phyloP scores from a whole-genome alignment of 1,140 invertebrate species.

The Zaprionus lachaisei region DNA sequence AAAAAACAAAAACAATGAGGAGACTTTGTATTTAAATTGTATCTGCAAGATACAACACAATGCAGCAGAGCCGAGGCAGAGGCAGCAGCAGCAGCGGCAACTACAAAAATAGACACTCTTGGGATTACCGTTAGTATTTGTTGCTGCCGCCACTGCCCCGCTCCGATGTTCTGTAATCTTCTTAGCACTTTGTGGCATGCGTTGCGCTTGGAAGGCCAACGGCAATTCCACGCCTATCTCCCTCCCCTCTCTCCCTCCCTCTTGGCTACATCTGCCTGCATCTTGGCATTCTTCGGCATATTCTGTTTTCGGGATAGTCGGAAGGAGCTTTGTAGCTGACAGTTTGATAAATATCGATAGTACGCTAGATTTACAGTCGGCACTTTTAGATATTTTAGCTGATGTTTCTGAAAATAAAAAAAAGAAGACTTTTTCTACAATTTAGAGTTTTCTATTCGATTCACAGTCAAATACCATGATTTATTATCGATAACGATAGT shows the following conservation, averaged over 20 bases:
- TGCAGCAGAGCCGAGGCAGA: slow-evolving; percentile 26
- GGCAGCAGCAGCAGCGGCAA: slow-evolving; percentile 13
- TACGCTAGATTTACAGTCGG: slow-evolving; percentile 1
- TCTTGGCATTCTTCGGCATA: slow-evolving; percentile 5
- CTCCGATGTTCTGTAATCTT: slow-evolving; percentile 13
- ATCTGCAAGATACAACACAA: slow-evolving; percentile 54
- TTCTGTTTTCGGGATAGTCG: slow-evolving; percentile 3
- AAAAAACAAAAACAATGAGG: slow-evolving; percentile 62
- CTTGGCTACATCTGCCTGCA: neutral
- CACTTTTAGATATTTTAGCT: neutral
- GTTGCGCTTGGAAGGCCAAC: slow-evolving; percentile 71
- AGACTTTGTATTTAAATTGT: slow-evolving; percentile 80
- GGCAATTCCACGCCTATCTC: slow-evolving; percentile 48
- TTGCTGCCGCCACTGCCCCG: slow-evolving; percentile 30
- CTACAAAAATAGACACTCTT: slow-evolving; percentile 75
- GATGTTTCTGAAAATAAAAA: neutral
- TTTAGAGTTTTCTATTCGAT: too few species aligned
- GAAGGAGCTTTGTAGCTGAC: neutral
- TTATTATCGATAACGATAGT: too few species aligned
- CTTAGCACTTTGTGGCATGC: slow-evolving; percentile 47
- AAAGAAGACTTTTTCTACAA: neutral
- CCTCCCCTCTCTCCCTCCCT: neutral
- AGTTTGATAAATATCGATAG: slow-evolving; percentile 12
- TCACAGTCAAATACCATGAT: too few species aligned
- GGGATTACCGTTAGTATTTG: slow-evolving; percentile 76